Percentiles rank a stretch among this genome's conserved stretches.
phyloP scores from a whole-genome alignment of 2,797 vertebrate species.

The Uromys caudimaculatus region DNA sequence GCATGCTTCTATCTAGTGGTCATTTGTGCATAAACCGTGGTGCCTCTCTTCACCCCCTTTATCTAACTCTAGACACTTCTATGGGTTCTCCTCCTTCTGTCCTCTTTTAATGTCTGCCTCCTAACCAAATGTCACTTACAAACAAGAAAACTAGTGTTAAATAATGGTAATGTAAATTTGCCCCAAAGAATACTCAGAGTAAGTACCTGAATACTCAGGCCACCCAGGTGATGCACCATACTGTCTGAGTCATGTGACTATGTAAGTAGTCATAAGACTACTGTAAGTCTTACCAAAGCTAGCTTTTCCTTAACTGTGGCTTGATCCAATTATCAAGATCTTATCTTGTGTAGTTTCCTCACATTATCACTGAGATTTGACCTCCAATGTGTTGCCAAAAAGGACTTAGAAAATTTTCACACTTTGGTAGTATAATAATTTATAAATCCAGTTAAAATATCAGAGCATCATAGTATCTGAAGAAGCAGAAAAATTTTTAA shows the following conservation, averaged over 20 bases:
- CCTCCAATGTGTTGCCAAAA: not conserved
- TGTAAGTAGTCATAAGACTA: too few relatives aligned
- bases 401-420: not conserved
- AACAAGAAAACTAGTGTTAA: not conserved
- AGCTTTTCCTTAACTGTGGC: not conserved
- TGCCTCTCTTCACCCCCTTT: not conserved
- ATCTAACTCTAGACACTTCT: not conserved
- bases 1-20: not conserved
- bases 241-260: not conserved
- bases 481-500: not conserved
- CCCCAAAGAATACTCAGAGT: not conserved
- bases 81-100: not conserved
- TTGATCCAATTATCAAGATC: not conserved
- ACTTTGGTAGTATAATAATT: constrained; percentile 16
- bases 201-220: not conserved
- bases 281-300: not conserved
- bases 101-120: not conserved
- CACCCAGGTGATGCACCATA: not conserved
- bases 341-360: not conserved
- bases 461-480: not conserved
- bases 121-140: not conserved
- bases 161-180: not conserved
- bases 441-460: not conserved
- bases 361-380: not conserved
- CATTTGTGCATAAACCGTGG: not conserved